Conservation (phyloP, 2,797 vertebrate genomes). For the Lepilemur septentrionalis region DNA sequence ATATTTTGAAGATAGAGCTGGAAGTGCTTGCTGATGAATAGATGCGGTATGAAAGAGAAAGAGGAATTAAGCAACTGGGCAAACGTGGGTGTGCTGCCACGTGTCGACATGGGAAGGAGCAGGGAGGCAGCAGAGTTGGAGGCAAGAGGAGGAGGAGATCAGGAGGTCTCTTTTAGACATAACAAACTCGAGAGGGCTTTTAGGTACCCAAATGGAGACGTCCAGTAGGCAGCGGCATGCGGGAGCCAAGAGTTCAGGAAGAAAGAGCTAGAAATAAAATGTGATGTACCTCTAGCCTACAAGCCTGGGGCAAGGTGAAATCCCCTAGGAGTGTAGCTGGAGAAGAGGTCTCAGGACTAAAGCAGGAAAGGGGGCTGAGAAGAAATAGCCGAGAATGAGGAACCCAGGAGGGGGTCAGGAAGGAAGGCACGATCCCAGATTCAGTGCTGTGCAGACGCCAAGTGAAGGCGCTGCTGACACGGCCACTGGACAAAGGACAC, state of each 20-base stretch:
- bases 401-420: background rate
- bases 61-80: background rate
- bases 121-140: background rate
- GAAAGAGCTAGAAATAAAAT: background rate
- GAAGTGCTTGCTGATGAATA: background rate
- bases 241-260: background rate
- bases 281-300: rapidly evolving
- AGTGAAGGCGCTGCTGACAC: background rate
- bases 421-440: background rate
- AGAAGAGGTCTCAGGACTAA: too few relatives aligned
- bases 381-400: background rate
- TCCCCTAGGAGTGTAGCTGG: background rate
- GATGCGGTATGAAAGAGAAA: background rate
- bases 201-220: background rate
- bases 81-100: background rate
- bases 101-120: rapidly evolving
- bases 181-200: background rate
- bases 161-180: background rate
- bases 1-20: background rate
- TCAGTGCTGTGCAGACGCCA: rapidly evolving
- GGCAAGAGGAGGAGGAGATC: background rate
- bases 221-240: background rate
- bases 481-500: background rate
- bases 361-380: background rate
- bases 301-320: background rate